Conservation (phyloP, 2,888 invertebrate species). For the Ennomos fuscantarius region DNA sequence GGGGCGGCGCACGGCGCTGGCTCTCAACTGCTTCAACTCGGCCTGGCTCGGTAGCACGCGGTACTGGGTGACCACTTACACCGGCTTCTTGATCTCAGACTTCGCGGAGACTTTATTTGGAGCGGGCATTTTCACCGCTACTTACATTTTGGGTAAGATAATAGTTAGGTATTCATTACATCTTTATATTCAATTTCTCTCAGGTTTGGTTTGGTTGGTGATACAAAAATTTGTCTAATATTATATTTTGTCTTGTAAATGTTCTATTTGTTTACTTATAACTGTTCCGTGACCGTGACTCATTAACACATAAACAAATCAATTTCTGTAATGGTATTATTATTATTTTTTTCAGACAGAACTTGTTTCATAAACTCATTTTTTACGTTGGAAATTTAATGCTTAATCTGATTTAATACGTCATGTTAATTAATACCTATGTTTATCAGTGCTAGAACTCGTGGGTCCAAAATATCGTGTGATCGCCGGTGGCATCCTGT, state of each 20-base stretch:
- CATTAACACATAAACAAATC: no score
- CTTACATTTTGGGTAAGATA: conserved; percentile 87
- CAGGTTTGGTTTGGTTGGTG: not conserved
- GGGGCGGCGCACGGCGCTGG: conserved; percentile 86
- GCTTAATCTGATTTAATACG: not conserved
- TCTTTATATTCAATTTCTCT: no score
- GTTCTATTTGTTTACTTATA: no score
- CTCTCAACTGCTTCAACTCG: conserved; percentile 84
- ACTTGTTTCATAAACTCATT: no score
- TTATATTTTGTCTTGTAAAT: no score
- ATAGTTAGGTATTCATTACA: no score
- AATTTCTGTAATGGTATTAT: no score
- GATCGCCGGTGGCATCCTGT: conserved; percentile 87
- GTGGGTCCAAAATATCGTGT: conserved; percentile 90
- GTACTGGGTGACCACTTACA: conserved; percentile 84
- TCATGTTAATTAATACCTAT: conserved; percentile 1
- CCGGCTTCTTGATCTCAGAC: conserved; percentile 87
- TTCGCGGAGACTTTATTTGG: conserved; percentile 88
- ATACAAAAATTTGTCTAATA: not conserved
- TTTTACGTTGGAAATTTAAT: no score
- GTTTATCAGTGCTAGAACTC: conserved; percentile 87
- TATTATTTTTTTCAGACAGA: no score
- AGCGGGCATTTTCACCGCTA: conserved; percentile 88
- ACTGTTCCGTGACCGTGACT: no score
- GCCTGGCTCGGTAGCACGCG: conserved; percentile 87